A percentile compares a stretch with the other conserved stretches of the same genome.
Conservation (phyloP, 2,113 vertebrate species). For the Scartelaos histophorus region DNA sequence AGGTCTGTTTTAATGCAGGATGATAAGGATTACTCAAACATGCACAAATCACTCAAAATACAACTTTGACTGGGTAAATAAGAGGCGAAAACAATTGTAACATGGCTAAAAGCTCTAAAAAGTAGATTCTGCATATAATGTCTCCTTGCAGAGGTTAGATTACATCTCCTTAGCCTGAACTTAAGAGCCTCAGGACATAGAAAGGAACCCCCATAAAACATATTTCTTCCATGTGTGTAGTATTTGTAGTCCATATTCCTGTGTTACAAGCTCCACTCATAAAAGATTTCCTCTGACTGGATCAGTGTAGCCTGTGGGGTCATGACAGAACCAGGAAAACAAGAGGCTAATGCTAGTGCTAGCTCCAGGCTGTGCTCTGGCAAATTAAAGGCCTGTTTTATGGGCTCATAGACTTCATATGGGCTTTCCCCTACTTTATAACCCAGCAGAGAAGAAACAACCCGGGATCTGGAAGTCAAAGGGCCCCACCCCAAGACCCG, state of each 20-base stretch:
- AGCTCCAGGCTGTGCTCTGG: conserved; percentile 49
- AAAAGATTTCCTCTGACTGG: conserved; percentile 49
- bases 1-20: too few species aligned
- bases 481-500: conserved; percentile 33
- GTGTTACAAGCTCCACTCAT: conserved; percentile 29
- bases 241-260: conserved; percentile 43
- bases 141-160: too few species aligned
- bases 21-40: too few species aligned
- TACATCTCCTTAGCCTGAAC: not conserved
- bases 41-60: too few species aligned
- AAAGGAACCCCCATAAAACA: conserved; percentile 17
- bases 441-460: conserved; percentile 22
- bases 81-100: too few species aligned
- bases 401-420: conserved; percentile 46
- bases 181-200: not conserved
- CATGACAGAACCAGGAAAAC: conserved; percentile 36
- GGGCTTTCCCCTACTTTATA: conserved; percentile 52
- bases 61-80: too few species aligned
- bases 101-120: too few species aligned
- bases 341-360: conserved; percentile 25
- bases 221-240: conserved; percentile 44
- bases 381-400: conserved; percentile 71
- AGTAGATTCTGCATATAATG: too few species aligned
- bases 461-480: conserved; percentile 33
- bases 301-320: conserved; percentile 37